Conservation (phyloP, 2,797 vertebrate genomes). For the Vireo griseus region DNA sequence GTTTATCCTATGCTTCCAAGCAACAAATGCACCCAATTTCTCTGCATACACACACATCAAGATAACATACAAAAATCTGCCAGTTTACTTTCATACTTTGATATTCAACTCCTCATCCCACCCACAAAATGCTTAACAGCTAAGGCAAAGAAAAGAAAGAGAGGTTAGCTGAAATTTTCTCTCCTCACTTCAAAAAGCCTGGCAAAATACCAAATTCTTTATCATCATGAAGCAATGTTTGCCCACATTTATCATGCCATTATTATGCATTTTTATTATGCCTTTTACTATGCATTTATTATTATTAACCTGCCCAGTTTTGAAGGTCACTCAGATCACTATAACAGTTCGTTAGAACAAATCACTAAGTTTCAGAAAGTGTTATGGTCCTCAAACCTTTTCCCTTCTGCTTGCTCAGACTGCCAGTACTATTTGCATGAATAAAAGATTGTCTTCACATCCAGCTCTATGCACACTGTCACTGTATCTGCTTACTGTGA, state of each 20-base stretch:
- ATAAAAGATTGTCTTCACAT: neutral
- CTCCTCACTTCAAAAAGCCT: neutral
- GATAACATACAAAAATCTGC: neutral
- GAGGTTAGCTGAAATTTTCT: neutral
- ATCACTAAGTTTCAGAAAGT: neutral
- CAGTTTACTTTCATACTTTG: neutral
- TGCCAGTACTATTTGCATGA: neutral
- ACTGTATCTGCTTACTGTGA: rapidly evolving
- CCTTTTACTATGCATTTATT: too few relatives aligned
- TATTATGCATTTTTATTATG: too few relatives aligned
- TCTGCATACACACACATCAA: neutral
- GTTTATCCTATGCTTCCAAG: neutral
- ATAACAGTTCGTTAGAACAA: neutral
- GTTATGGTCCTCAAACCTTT: neutral
- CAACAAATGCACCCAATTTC: neutral
- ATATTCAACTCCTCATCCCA: neutral
- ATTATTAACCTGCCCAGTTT: neutral
- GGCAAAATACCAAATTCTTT: neutral
- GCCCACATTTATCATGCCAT: neutral
- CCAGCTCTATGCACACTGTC: neutral
- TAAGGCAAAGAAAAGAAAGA: neutral
- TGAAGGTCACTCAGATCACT: neutral
- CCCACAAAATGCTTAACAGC: neutral
- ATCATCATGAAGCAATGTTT: neutral
- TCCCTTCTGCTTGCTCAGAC: neutral